Base-by-base conservation (phyloP, 2,888 invertebrate species). In the Tetropium fuscum region DNA sequence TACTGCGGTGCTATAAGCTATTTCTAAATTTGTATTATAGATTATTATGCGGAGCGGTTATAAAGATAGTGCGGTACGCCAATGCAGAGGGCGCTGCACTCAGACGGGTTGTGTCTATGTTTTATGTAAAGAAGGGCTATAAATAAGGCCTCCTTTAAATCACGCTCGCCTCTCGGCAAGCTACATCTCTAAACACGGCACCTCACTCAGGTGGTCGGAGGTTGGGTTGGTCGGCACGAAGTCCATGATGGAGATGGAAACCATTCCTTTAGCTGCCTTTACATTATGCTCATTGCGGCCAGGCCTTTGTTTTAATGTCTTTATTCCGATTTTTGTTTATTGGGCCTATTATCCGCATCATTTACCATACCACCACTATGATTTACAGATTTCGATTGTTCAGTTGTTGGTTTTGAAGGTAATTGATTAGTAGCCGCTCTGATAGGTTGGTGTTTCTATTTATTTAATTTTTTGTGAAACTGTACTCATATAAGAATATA, bases 141-240 rank as follows among this genome's bases (percentile, higher is more conserved):
- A 79, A 80, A 80, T 80, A 78, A 76, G 70, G 74, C 66, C 77
- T 73, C 76, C 74, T 79, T 78, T 80, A 80, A 80, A 80, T 80
- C 79, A 80, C 78, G 79, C 74, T 74, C 75, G 72, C 74, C 77
- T 75, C 75, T 76, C 70, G 74, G 75, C 76, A 68, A 75, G 76
- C 75, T 69, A 76, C 78, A 78, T 77, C 77, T 77, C 68, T 59
- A 70, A 70, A 77, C 76, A 75, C 76, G 74, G 76, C 78, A 78
- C 77, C 77, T 76, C 77, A 66, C 77, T 76, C 76, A 75, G 75
- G 77, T 79, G 78, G 78, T 77, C 78, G 73, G 60, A 66, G 64
- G 65, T 56, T 60, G 62, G 65, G 65, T 49, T 54, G 66, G 66
- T 66, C 70, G 66, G 64, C 69, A 68, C 66, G 67, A 66, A 66